Conservation (phyloP, 2,888 invertebrate species). For the Adelphocoris suturalis region DNA sequence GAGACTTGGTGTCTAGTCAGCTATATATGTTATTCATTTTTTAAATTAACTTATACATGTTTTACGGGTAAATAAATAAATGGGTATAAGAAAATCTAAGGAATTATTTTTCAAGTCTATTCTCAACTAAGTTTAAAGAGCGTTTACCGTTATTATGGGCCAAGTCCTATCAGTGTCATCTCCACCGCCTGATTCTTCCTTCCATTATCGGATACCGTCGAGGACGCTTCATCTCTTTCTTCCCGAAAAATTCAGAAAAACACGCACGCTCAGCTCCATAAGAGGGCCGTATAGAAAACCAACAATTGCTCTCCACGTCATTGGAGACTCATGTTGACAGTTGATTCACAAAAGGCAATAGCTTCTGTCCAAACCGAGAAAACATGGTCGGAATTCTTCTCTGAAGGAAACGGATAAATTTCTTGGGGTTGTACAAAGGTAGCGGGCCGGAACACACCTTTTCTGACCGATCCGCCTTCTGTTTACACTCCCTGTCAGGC, state of each 20-base stretch:
- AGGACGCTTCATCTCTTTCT: not conserved
- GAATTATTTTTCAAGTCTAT: too few species aligned
- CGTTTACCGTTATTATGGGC: too few species aligned
- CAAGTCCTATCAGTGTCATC: too few species aligned
- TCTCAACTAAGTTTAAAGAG: too few species aligned
- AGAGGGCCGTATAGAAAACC: not conserved
- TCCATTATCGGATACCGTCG: too few species aligned
- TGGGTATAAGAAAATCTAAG: too few species aligned
- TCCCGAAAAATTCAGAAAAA: not conserved
- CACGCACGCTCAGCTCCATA: not conserved
- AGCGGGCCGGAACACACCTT: conserved; percentile 26
- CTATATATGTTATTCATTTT: too few species aligned
- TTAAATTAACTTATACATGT: too few species aligned
- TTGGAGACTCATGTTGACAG: conserved; percentile 51
- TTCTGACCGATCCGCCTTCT: conserved; percentile 44
- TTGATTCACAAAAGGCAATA: conserved; percentile 51
- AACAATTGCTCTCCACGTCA: conserved; percentile 16
- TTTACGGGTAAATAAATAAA: too few species aligned
- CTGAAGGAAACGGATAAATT: conserved; percentile 44
- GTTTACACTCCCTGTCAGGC: conserved; percentile 60
- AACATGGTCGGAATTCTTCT: conserved; percentile 49
- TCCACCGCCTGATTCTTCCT: too few species aligned
- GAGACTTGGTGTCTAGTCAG: too few species aligned
- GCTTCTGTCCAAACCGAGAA: conserved; percentile 57
- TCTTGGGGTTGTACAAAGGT: conserved; percentile 43